These are phyloP conservation scores for Drosophila subsilvestris DNA, from an alignment of 2,888 invertebrate genomes.

Conservation along the genomic window DNA sequence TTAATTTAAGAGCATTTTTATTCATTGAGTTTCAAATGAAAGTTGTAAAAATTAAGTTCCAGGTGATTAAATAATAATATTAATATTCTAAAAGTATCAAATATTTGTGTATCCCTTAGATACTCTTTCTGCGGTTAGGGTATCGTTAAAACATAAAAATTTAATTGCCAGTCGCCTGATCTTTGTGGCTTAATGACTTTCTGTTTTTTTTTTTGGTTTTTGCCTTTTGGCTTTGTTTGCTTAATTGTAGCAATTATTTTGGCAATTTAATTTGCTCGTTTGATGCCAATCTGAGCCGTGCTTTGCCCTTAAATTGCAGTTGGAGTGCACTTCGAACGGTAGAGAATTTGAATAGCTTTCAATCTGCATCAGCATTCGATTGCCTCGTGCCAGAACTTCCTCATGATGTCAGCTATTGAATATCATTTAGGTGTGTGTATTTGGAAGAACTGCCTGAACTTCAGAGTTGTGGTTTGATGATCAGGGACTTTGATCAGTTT, in stretches of 20 bases:
- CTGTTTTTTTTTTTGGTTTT: conserved; percentile 14
- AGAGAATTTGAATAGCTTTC: no score
- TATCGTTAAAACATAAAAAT: conserved; percentile 18
- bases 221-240: conserved; percentile 26
- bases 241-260: conserved; percentile 46
- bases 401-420: conserved; percentile 35
- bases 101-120: background rate
- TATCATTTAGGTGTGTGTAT: conserved; percentile 33
- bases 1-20: conserved; percentile 1
- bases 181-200: conserved; percentile 29
- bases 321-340: conserved; percentile 19
- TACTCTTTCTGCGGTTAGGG: conserved; percentile 7
- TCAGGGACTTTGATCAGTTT: background rate
- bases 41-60: background rate
- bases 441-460: conserved; percentile 38
- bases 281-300: conserved; percentile 32
- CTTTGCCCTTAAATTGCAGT: conserved; percentile 33
- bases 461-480: conserved; percentile 34
- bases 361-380: conserved; percentile 48
- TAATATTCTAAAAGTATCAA: background rate
- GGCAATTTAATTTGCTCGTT: conserved; percentile 35
- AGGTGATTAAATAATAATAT: background rate
- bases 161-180: conserved; percentile 23
- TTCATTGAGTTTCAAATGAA: conserved; percentile 2
- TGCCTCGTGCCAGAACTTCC: conserved; percentile 58